These are phyloP conservation scores for Melanotaenia trifasciata DNA, from an alignment of 2,797 vertebrate species.

Conservation along the genomic window DNA sequence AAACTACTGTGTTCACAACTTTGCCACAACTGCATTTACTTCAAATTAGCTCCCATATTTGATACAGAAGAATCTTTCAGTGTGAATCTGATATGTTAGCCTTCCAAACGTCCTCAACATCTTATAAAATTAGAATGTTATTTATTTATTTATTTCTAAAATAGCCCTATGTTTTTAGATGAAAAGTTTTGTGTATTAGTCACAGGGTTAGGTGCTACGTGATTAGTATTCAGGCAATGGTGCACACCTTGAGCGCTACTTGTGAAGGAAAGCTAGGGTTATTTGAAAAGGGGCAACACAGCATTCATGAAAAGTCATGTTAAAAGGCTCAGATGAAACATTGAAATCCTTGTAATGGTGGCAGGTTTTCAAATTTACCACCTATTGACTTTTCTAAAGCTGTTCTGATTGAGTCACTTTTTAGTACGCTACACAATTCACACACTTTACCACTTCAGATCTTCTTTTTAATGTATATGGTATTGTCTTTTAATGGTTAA, in stretches of 20 bases:
- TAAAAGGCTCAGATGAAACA: no score
- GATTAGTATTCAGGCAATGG: no score
- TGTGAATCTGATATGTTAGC: neutral
- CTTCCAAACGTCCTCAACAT: neutral
- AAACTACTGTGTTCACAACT: slow-evolving; percentile 7
- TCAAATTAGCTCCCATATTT: neutral
- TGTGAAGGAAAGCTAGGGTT: no score
- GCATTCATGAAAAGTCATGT: no score
- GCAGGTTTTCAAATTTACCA: no score
- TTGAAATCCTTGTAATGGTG: no score
- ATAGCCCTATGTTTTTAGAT: neutral
- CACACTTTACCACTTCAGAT: neutral
- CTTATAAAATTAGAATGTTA: neutral
- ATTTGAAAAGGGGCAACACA: no score
- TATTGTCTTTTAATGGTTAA: neutral
- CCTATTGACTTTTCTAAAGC: no score
- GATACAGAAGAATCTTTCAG: neutral
- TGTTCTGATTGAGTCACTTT: no score
- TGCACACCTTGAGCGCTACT: no score
- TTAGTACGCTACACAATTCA: neutral
- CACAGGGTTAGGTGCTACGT: neutral
- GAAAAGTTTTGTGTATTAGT: neutral
- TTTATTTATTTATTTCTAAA: neutral
- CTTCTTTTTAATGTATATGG: neutral
- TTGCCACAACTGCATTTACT: neutral